A percentile compares a stretch with the other conserved stretches of the same genome.
phyloP scores from a whole-genome alignment of 35 echinoderm and acorn worm genomes.

The Eucidaris tribuloides region DNA sequence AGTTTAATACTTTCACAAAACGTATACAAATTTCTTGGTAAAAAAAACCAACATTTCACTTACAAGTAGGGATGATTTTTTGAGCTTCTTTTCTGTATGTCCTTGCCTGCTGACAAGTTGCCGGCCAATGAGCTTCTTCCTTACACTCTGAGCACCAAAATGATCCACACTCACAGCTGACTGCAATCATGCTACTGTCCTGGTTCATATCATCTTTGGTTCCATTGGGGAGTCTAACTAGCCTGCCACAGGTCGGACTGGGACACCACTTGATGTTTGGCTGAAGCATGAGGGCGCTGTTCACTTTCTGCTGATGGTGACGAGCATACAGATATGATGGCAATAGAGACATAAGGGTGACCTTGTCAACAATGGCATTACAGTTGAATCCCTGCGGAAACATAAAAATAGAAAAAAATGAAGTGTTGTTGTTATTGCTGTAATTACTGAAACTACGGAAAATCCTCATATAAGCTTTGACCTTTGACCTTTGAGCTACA shows the following conservation, averaged over 20 bases:
- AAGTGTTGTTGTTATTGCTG: too few species aligned
- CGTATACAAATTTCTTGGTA: background rate
- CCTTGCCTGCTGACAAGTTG: conserved; percentile 77
- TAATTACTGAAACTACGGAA: too few species aligned
- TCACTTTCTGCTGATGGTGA: conserved; percentile 24
- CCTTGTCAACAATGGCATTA: conserved; percentile 44
- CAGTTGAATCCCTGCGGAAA: conserved; percentile 66
- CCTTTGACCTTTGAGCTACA: too few species aligned
- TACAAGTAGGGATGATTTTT: background rate
- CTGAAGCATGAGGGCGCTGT: conserved; percentile 47
- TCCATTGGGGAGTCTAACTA: conserved; percentile 20
- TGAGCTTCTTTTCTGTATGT: conserved; percentile 29
- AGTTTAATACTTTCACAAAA: too few species aligned
- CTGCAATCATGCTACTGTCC: conserved; percentile 18
- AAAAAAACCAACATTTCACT: background rate
- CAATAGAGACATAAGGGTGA: conserved; percentile 61
- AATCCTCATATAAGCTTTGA: too few species aligned
- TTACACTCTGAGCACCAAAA: conserved; percentile 85
- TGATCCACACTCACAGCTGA: conserved; percentile 79
- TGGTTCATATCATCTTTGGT: background rate
- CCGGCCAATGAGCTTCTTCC: conserved; percentile 91
- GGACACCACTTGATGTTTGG: conserved; percentile 69
- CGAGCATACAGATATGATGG: conserved; percentile 34
- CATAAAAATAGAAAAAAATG: background rate
- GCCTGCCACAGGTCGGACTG: conserved; percentile 60